Evolutionary conservation across 2,797 vertebrate genomes (phyloP), one percentile per base, ranked within the genome.

Genomic region (Crocidura indochinensis): DNA sequence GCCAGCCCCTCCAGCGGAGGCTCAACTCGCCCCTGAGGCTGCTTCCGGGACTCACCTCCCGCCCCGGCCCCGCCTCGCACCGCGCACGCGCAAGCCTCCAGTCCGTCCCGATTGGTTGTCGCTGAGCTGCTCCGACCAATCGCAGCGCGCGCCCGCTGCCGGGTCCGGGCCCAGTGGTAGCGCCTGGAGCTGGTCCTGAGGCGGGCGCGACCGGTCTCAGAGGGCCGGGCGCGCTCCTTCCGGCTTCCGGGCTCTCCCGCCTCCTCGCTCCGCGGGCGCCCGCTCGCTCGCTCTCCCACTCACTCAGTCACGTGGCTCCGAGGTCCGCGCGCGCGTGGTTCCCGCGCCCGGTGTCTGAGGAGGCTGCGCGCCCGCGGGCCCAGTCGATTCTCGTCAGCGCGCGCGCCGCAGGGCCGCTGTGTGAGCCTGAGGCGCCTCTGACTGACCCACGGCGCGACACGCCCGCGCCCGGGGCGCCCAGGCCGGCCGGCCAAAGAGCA

Each of bases 51-150:
- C 47, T 93, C 84, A 19, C 68, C 47, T 14, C 60, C 84, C 65
- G 44, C 73, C 82, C 82, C 46, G 11, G 82, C n/a, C 67, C 71
- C 3, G 68, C 68, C 87, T 5, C 77, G 0, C 17, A 2, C 8
- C 82, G 75, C 96, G 95, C 95, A 19, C 71, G 95, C 95, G 92
- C 91, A 0, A 47, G 9, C 1, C 56, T 29, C 20, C 74, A 27
- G 12, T 0, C 2, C 0, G 12, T 0, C 2, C 0, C 38, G n/a
- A 94, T 93, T 95, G 49, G 94, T 88, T 90, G 92, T 74, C 92
- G 87, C 95, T 79, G 79, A 82, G 95, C 53, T 73, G 95, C 92
- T 56, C 72, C 7, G 27, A 67, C 96, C 96, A 96, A 95, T 95
- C 88, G 12, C 7, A 81, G 90, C 0, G 75, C 29, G 49, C 10